A percentile compares a stretch with the other conserved stretches of the same genome.
phyloP scores from a whole-genome alignment of 2,888 invertebrate genomes.

The Drosophila peninsularis region DNA sequence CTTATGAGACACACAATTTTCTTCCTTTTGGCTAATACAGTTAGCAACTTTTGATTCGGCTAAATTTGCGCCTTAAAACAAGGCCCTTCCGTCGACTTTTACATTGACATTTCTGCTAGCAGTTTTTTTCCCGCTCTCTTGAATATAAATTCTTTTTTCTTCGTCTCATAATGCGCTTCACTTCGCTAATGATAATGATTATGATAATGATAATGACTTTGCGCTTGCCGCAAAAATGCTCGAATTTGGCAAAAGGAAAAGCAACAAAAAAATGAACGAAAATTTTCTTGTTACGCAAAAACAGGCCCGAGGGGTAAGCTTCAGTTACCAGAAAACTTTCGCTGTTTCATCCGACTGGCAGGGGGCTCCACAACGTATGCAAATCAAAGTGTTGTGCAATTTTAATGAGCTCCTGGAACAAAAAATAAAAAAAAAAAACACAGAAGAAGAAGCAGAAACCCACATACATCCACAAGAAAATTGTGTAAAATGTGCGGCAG shows the following conservation, averaged over 20 bases:
- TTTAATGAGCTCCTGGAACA: slow-evolving; percentile 62
- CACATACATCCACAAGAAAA: slow-evolving; percentile 19
- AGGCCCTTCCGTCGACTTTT: not conserved
- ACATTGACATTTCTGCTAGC: slow-evolving; percentile 30
- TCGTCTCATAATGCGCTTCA: slow-evolving; percentile 33
- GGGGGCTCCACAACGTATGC: slow-evolving; percentile 52
- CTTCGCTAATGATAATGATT: slow-evolving; percentile 51
- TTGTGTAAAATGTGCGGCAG: slow-evolving; percentile 36
- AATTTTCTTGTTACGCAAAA: slow-evolving; percentile 34
- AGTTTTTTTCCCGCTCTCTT: slow-evolving; percentile 9
- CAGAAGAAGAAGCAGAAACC: not conserved
- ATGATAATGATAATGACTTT: slow-evolving; percentile 58
- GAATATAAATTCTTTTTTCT: slow-evolving; percentile 46
- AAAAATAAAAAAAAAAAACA: slow-evolving; percentile 3
- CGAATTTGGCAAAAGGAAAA: slow-evolving; percentile 46
- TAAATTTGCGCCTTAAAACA: slow-evolving; percentile 8
- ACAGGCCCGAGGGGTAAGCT: slow-evolving; percentile 28
- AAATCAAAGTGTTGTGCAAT: slow-evolving; percentile 79
- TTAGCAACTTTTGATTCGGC: slow-evolving; percentile 35
- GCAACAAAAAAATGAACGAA: not conserved
- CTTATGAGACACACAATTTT: slow-evolving; percentile 16
- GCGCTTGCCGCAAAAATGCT: slow-evolving; percentile 54
- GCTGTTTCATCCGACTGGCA: slow-evolving; percentile 22
- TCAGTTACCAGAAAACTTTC: slow-evolving; percentile 34
- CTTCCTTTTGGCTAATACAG: slow-evolving; percentile 34